Base-by-base conservation (phyloP, 2,888 invertebrate species). In the Poecilobothrus nobilitatus region DNA sequence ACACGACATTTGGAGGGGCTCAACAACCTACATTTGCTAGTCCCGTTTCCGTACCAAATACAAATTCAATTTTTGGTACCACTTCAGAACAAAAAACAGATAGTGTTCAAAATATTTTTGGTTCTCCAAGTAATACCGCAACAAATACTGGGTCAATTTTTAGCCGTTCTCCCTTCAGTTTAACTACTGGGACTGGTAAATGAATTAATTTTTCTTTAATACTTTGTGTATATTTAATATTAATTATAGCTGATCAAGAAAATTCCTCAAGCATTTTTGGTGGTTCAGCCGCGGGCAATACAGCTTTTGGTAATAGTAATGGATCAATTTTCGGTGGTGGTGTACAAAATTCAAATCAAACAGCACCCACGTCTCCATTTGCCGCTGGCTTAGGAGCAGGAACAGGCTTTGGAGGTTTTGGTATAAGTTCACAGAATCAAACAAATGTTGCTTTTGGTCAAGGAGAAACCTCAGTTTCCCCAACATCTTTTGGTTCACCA, bases 401-500 rank as follows among this genome's bases (percentile, higher is more conserved):
- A 9, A 68, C 67, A 61, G 64, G 69, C 18, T 67, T 67, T 18
- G 66, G 41, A 1, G 66, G 37, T 61, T 71, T 71, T 63, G 67
- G 68, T 37, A 44, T 68, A n/a, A 33, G 53, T 20, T 2, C 37
- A 37, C 37, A 37, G 9, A 37, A 37, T 37, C 65, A 70, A 20
- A 41, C 70, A 15, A 61, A 61, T 18, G 69, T 69, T n/a, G 61
- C 71, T 9, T 77, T 77, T 70, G 78, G 74, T 3, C 79, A 78
- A 66, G 75, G 71, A 1, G 78, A 76, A 1, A 18, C 53, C 2
- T 78, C 80, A 0, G 76, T 79, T 22, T 75, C 78, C 0, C 80
- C 77, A 65, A 73, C 76, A 1, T 79, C 78, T 0, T 81, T 81
- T 69, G 80, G 79, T 0, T 78, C 81, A 1, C 76, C 80, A 4